Evolutionary conservation across 2,113 vertebrate species (phyloP).

Genomic region (Amphilophus citrinellus): DNA sequence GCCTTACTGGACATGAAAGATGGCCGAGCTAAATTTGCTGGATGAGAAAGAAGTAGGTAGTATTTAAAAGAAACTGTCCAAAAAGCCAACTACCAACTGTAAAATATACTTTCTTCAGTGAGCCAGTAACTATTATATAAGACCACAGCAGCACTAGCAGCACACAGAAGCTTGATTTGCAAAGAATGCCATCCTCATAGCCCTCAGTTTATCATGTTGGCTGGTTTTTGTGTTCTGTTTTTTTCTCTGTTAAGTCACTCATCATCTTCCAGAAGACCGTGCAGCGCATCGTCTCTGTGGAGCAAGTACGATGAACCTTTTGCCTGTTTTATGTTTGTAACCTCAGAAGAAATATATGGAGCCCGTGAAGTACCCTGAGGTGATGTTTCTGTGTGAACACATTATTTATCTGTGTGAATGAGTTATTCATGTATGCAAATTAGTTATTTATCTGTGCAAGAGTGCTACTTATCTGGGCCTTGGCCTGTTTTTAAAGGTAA

Average conservation of each 20-base stretch:
- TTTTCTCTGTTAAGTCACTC: not conserved
- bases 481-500: no score
- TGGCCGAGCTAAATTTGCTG: not conserved
- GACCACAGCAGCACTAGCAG: not conserved
- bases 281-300: slow-evolving; percentile 88
- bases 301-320: slow-evolving; percentile 78
- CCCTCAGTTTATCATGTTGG: not conserved
- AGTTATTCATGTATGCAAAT: not conserved
- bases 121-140: not conserved
- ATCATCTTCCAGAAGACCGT: slow-evolving; percentile 78
- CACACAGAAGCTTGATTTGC: not conserved
- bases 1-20: not conserved
- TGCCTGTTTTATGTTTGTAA: slow-evolving; percentile 23
- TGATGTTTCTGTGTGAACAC: not conserved
- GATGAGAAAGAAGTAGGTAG: not conserved
- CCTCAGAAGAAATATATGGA: slow-evolving; percentile 5
- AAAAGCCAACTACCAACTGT: not conserved
- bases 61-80: not conserved
- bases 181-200: not conserved
- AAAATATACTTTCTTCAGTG: not conserved
- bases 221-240: slow-evolving; percentile 11
- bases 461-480: not conserved
- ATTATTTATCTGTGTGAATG: not conserved
- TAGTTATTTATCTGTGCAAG: not conserved
- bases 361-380: not conserved